A percentile compares a stretch with the other conserved stretches of the same genome.
These are phyloP conservation scores for Ciconia boyciana DNA, from an alignment of 2,113 vertebrate species.

Conservation along the genomic window DNA sequence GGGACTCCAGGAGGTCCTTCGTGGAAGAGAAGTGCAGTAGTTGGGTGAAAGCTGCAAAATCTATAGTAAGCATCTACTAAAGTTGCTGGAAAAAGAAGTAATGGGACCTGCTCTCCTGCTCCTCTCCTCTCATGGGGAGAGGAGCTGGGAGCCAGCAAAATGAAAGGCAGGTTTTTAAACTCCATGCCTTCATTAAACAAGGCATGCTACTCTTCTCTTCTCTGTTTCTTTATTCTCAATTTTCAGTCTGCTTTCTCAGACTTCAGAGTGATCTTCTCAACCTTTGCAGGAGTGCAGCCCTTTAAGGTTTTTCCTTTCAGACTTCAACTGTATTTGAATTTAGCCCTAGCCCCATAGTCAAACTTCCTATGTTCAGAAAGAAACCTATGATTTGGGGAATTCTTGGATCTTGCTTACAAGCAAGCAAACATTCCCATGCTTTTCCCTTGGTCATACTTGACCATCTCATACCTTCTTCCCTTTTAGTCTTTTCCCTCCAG, in stretches of 20 bases:
- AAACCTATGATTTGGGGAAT: background rate
- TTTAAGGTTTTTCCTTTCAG: background rate
- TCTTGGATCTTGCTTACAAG: background rate
- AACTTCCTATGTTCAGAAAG: background rate
- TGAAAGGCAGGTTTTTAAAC: background rate
- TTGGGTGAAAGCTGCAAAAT: background rate
- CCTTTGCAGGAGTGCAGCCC: background rate
- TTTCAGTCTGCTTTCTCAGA: background rate
- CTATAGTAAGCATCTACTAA: background rate
- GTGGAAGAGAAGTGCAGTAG: background rate
- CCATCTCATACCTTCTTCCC: background rate
- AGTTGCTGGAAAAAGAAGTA: background rate
- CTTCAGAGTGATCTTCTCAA: background rate
- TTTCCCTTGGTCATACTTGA: background rate
- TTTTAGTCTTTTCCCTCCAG: background rate
- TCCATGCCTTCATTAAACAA: background rate
- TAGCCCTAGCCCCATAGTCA: background rate
- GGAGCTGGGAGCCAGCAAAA: background rate
- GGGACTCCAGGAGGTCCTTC: background rate
- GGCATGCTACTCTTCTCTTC: background rate
- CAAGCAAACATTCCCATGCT: background rate
- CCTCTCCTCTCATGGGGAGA: background rate
- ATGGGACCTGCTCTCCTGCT: background rate
- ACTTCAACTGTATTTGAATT: background rate
- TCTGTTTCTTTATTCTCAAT: background rate